phyloP scores from a whole-genome alignment of 2,113 vertebrate species.

The Channa maculata region DNA sequence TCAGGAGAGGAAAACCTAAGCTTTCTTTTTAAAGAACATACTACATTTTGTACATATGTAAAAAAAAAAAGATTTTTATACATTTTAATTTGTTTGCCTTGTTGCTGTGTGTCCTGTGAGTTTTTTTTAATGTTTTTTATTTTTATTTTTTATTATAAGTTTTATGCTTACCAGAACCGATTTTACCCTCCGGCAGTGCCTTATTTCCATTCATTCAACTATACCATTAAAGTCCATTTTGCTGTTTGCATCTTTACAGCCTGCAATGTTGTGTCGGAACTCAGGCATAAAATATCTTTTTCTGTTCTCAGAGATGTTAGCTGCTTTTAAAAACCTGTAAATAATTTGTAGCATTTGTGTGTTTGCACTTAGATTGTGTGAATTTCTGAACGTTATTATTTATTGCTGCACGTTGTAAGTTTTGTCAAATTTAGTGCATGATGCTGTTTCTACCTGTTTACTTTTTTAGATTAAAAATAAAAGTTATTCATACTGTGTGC shows the following conservation, averaged over 20 bases:
- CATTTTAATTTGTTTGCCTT: slow-evolving; percentile 65
- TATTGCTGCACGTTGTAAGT: slow-evolving; percentile 81
- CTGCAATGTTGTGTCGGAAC: slow-evolving; percentile 18
- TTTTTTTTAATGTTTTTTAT: slow-evolving; percentile 58
- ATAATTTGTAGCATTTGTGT: slow-evolving; percentile 76
- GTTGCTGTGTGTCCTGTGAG: slow-evolving; percentile 83
- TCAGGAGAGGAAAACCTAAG: slow-evolving; percentile 51
- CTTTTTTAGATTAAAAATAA: slow-evolving; percentile 64
- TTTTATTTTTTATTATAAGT: too few relatives aligned
- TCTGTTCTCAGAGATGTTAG: slow-evolving; percentile 38
- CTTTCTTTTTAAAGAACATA: slow-evolving; percentile 73
- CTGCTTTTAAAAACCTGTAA: slow-evolving; percentile 73
- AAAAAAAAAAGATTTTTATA: slow-evolving; percentile 77
- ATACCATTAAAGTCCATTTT: slow-evolving; percentile 27
- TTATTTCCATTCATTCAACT: slow-evolving; percentile 69
- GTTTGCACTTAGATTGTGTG: slow-evolving; percentile 79
- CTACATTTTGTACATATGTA: slow-evolving; percentile 85
- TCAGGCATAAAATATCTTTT: slow-evolving; percentile 13
- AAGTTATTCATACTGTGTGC: slow-evolving; percentile 27
- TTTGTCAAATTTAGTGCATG: slow-evolving; percentile 62
- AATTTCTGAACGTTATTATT: slow-evolving; percentile 76
- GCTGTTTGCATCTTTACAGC: slow-evolving; percentile 28
- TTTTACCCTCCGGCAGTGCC: slow-evolving; percentile 84
- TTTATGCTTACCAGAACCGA: slow-evolving; percentile 26
- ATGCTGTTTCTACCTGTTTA: slow-evolving; percentile 49